Evolutionary conservation across 2,113 vertebrate species (phyloP), one percentile per base, ranked within the genome.

Genomic region (Myotis lucifugus): DNA sequence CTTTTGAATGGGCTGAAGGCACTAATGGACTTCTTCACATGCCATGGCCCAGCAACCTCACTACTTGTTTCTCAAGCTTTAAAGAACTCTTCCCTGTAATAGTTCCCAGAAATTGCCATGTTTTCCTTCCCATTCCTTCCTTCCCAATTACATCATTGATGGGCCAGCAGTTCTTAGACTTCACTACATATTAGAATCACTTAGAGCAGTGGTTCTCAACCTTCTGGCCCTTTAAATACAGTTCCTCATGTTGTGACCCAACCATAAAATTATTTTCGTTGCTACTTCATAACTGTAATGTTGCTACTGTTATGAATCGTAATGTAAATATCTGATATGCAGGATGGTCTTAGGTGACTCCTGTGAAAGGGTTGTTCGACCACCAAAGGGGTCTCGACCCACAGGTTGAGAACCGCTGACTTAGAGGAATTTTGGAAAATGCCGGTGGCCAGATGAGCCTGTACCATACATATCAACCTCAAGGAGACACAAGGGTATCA

Each of bases 61-160:
- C 13, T 27, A 6, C 50, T 64, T 12, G 0, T 77, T 54, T 83
- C 67, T 37, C 54, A 11, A 87, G 40, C 46, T 88, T 52, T 73
- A 46, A 17, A 90, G 81, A 37, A 50, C 42, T 46, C 66, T 11
- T 61, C 29, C 61, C 27, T 21, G 6, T 17, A 64, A 48, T 2
- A 6, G 25, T 69, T 46, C 42, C 61, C n/a, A 50, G 18, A 5
- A 2, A 0, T 48, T 17, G 1, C 40, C 3, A 0, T 67, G 66
- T 25, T 92, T 85, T 48, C 72, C 37, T 87, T 73, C 21, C 37
- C 69, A 25, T 25, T 78, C 61, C 27, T 90, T 83, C 46, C 46
- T 73, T 64, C 82, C 74, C 34, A 34, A 21, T 50, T 19, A 14
- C 32, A 8, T 76, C 37, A 8, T 32, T 78, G 86, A 56, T 70